Conservation (phyloP, 2,113 vertebrate genomes). For the Gorsachius goisagi region DNA sequence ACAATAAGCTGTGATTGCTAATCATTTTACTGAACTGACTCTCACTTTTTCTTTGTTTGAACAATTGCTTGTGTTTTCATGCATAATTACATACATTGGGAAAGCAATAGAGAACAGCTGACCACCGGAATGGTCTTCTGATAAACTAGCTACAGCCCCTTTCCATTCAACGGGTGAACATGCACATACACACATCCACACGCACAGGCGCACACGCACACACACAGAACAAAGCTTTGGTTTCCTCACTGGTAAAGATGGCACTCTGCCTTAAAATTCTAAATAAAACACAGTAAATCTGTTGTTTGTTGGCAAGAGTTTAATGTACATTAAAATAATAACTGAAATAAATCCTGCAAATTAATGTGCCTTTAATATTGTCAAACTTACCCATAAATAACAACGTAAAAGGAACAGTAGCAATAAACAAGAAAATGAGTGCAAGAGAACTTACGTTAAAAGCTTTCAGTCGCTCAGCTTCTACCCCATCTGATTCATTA, state of each 20-base stretch:
- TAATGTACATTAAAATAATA: conserved; percentile 54
- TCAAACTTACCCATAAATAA: conserved; percentile 59
- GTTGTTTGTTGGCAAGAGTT: conserved; percentile 63
- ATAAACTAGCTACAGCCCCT: conserved; percentile 46
- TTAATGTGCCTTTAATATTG: conserved; percentile 57
- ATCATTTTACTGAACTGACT: conserved; percentile 52
- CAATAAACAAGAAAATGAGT: not conserved
- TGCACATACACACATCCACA: conserved; percentile 57
- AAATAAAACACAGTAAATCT: conserved; percentile 72
- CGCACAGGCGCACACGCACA: conserved; percentile 25
- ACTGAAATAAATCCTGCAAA: conserved; percentile 50
- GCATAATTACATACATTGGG: conserved; percentile 73
- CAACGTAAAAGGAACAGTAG: conserved; percentile 32
- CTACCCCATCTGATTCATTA: conserved; percentile 80
- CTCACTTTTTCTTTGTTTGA: conserved; percentile 54
- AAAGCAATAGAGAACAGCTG: conserved; percentile 63
- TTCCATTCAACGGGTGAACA: conserved; percentile 55
- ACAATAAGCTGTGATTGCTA: conserved; percentile 67
- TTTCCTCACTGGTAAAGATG: conserved; percentile 48
- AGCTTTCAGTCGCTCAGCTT: conserved; percentile 83
- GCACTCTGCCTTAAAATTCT: conserved; percentile 66
- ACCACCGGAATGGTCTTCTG: conserved; percentile 46
- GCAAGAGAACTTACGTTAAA: conserved; percentile 80
- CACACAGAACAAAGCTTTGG: conserved; percentile 61
- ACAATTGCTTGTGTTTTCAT: conserved; percentile 70